A percentile compares a stretch with the other conserved stretches of the same genome.
Conservation (phyloP, 2,797 vertebrate genomes). For the Hypotaenidia philippensis region DNA sequence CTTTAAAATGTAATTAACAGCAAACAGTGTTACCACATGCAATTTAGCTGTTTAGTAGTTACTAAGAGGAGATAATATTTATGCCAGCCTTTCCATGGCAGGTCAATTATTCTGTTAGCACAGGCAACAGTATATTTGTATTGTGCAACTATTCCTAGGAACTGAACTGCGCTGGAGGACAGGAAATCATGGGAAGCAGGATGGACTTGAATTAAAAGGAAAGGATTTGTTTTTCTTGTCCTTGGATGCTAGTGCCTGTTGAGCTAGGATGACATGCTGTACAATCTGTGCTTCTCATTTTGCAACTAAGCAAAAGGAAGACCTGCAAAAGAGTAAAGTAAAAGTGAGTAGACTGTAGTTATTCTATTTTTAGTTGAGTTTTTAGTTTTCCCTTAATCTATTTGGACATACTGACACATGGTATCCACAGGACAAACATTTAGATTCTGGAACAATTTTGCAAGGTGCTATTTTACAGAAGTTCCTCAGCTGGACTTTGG, state of each 20-base stretch:
- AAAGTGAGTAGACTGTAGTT: neutral
- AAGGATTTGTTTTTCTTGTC: conserved; percentile 28
- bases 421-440: neutral
- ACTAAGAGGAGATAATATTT: conserved; percentile 29
- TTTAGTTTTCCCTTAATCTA: neutral
- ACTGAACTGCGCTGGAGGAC: conserved; percentile 27
- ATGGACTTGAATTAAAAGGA: conserved; percentile 47
- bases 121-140: conserved; percentile 27
- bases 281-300: neutral
- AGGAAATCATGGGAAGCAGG: conserved; percentile 56
- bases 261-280: neutral
- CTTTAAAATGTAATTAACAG: conserved; percentile 8
- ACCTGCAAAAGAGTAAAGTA: neutral
- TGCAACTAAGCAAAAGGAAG: neutral
- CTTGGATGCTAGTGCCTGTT: neutral
- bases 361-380: neutral
- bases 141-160: conserved; percentile 68
- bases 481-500: neutral
- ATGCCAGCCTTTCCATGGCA: conserved; percentile 14
- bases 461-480: neutral
- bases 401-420: neutral
- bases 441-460: neutral
- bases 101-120: conserved; percentile 55
- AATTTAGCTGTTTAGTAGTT: conserved; percentile 9
- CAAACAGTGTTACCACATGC: neutral